A percentile compares a stretch with the other conserved stretches of the same genome.
Evolutionary conservation across 1,140 invertebrate species (phyloP).

Genomic region (Charaxes varanes): DNA sequence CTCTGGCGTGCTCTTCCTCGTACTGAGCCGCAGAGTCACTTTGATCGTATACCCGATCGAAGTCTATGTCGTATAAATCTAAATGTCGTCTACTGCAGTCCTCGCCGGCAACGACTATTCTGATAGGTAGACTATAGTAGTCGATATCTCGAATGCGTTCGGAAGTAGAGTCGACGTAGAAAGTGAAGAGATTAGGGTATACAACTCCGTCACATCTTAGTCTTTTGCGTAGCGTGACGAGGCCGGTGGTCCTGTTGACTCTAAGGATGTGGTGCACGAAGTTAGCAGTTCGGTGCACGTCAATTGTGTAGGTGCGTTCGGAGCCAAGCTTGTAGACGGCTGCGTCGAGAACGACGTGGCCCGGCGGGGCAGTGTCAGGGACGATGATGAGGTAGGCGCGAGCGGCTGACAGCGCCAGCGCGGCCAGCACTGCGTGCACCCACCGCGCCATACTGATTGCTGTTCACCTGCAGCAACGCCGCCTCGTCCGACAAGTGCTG

Average conservation of each 20-base stretch:
- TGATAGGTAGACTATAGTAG: constrained; percentile 87
- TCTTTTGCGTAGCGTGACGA: constrained; percentile 81
- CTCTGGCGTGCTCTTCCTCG: constrained; percentile 56
- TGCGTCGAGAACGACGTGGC: constrained; percentile 85
- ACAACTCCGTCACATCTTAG: constrained; percentile 87
- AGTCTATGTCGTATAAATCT: constrained; percentile 67
- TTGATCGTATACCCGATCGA: constrained; percentile 71
- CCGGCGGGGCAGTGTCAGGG: constrained; percentile 79
- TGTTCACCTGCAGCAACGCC: constrained; percentile 61
- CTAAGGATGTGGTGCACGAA: constrained; percentile 86
- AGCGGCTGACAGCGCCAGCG: constrained; percentile 36
- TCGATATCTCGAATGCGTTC: constrained; percentile 85
- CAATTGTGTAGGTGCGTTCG: constrained; percentile 83
- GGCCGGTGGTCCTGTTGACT: constrained; percentile 83
- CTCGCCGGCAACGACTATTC: constrained; percentile 84
- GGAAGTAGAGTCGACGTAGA: constrained; percentile 89
- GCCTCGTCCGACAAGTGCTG: constrained; percentile 40
- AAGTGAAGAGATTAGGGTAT: constrained; percentile 88
- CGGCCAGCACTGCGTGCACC: constrained; percentile 36
- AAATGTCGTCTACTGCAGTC: constrained; percentile 74
- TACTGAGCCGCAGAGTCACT: constrained; percentile 57
- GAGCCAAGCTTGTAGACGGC: constrained; percentile 85
- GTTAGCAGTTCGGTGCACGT: constrained; percentile 84
- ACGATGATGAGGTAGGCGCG: constrained; percentile 81
- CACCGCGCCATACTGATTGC: constrained; percentile 38